Evolutionary conservation across 64 coral and sea anemone species (phyloP).

Genomic region (Porites lutea): DNA sequence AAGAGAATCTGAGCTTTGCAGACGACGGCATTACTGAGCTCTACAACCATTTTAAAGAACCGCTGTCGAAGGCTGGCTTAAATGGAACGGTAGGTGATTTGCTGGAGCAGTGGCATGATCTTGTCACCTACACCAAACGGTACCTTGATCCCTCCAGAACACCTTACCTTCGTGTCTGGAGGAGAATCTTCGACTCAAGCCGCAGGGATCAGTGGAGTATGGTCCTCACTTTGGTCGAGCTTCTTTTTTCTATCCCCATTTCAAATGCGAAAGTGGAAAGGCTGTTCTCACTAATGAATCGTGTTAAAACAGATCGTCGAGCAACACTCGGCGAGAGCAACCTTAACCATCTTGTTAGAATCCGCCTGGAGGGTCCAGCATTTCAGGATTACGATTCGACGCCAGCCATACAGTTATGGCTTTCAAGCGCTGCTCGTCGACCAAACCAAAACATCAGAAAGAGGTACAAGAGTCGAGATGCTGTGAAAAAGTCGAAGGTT

Average conservation of each 20-base stretch:
- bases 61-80: slow-evolving; percentile 74
- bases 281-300: slow-evolving; percentile 75
- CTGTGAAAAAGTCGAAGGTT: neutral
- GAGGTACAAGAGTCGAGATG: neutral
- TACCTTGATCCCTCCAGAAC: slow-evolving; percentile 58
- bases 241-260: slow-evolving; percentile 69
- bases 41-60: slow-evolving; percentile 72
- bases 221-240: slow-evolving; percentile 29
- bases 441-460: slow-evolving; percentile 51
- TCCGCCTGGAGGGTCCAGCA: slow-evolving; percentile 42
- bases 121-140: slow-evolving; percentile 34
- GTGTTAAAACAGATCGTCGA: slow-evolving; percentile 51
- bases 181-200: slow-evolving; percentile 35
- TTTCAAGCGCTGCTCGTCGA: neutral
- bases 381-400: slow-evolving; percentile 55
- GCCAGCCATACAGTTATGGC: slow-evolving; percentile 54
- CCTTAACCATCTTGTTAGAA: slow-evolving; percentile 55
- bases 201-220: neutral
- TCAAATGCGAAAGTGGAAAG: slow-evolving; percentile 76
- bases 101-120: slow-evolving; percentile 76
- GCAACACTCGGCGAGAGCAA: slow-evolving; percentile 62
- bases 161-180: slow-evolving; percentile 67
- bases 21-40: slow-evolving; percentile 53
- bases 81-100: slow-evolving; percentile 20
- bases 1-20: slow-evolving; percentile 74